Evolutionary conservation across 2,797 vertebrate species (phyloP).

Genomic region (Dicrostonyx torquatus): DNA sequence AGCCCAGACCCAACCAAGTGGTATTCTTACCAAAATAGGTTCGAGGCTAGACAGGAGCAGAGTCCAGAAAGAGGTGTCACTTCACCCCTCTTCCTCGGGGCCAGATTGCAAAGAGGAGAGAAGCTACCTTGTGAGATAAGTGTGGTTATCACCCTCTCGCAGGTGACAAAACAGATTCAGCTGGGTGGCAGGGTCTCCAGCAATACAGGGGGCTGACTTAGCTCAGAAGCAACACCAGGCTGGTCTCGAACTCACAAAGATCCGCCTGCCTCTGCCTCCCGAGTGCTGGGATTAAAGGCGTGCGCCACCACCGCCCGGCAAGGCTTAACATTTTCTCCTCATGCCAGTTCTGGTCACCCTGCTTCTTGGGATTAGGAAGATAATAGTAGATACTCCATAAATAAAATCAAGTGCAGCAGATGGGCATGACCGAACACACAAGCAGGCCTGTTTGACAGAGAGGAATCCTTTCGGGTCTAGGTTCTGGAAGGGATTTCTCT

Average conservation of each 20-base stretch:
- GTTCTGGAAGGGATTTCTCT: constrained; percentile 42
- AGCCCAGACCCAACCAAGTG: constrained; percentile 50
- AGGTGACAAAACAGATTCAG: constrained; percentile 28
- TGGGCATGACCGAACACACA: not conserved
- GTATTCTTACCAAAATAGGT: constrained; percentile 34
- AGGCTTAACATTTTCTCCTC: not conserved
- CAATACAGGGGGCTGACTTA: not conserved
- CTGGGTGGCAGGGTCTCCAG: not conserved
- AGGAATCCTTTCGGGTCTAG: constrained; percentile 12
- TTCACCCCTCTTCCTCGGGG: not conserved
- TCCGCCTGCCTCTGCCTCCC: no score
- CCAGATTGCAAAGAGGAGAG: not conserved
- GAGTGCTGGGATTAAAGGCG: no score
- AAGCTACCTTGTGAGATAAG: not conserved
- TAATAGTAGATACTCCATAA: constrained; percentile 2
- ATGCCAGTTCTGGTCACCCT: not conserved
- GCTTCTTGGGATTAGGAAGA: not conserved
- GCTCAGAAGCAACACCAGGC: not conserved
- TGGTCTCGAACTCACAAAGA: no score
- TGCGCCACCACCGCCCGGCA: no score
- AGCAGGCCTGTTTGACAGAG: not conserved
- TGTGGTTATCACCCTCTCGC: not conserved
- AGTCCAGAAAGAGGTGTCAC: not conserved
- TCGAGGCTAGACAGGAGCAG: not conserved
- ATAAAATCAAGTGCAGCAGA: not conserved